Evolutionary conservation across 2,113 vertebrate genomes (phyloP), one percentile per base, ranked within the genome.

Genomic region (Empidonax alnorum): DNA sequence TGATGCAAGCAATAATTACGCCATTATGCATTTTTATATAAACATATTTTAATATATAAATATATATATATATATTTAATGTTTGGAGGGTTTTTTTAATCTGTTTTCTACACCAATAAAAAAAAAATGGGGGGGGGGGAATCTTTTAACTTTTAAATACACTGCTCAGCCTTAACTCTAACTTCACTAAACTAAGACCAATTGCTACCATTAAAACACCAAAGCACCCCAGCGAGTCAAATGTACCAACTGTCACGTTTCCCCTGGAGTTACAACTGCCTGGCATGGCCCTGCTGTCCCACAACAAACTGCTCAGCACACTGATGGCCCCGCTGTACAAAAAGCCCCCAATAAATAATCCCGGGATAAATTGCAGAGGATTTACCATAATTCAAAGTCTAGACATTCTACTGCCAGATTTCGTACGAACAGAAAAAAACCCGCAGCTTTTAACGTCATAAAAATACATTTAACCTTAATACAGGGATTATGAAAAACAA

Each of bases 351-450:
- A 85, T 63, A 89, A 97, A 88, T 96, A 96, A 96, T 94, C 95
- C 93, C n/a, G 47, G 83, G 72, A 91, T 87, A 94, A 94, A 87
- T 9, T 62, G 79, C 87, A 91, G 52, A 66, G 94, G 91, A 95
- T 96, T 97, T 96, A 94, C 55, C 74, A 42, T 96, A 96, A 97
- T 95, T 90, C 91, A 90, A 67, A 96, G 95, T 96, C 96, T 96
- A 96, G 93, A 97, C 95, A 58, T 69, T 76, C 84, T 71, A 83
- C 89, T 94, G 69, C 67, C 67, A 96, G 93, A 85, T 89, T 95
- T 94, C 14, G 12, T 49, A 82, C 12, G 67, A 93, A 84, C 31
- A 93, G 35, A 35, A 35, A 89, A 94, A 80, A 3, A 42, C 44
- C 13, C 31, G 69, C 72, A 83, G 95, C 94, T 96, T 96, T 96